Base-by-base conservation (phyloP, 2,113 vertebrate genomes). In the Pogona vitticeps region DNA sequence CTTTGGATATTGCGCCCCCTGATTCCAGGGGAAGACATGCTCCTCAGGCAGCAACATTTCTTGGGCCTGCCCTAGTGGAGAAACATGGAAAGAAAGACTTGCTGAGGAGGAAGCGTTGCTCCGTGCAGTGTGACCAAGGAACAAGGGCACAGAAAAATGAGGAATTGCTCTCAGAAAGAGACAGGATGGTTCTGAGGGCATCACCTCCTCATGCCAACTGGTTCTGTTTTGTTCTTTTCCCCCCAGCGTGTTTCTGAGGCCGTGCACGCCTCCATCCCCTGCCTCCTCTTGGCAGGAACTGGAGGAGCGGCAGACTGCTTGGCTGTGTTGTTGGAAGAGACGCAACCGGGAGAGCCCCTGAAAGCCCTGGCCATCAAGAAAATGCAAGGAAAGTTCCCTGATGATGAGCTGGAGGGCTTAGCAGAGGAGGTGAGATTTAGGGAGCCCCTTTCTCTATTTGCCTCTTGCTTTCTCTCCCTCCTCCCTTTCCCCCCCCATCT, bases 291-390 rank as follows among this genome's bases (percentile, higher is more conserved):
- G 70, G 95, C 94, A 0, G 97, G 97, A 21, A 97, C 98, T 0
- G 98, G 98, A 63, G 96, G 96, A 0, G 97, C 97, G 2, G 97
- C 98, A 0, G 97, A 98, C 90, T 95, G 97, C 73, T 92, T 98
- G 90, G 96, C 95, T 0, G 97, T 98, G 77, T 72, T 97, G 33
- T 73, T 98, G 86, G 96, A 97, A 88, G 97, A 96, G 17, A 89
- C 94, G 7, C 89, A 95, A 20, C 20, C 86, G 83, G 12, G 94
- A 90, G 20, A 91, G 89, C 28, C 56, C 75, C 38, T 7, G 95
- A 82, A 86, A 1, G 91, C 93, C 6, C 82, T 87, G 70, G 87
- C 95, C 36, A 84, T 91, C 4, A 95, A 96, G 63, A 94, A 91
- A 58, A 79, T 97, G 84, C 91, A 83, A 38, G 94, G 81, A 72